Evolutionary conservation across 2,113 vertebrate genomes (phyloP).

Genomic region (Vimba vimba): DNA sequence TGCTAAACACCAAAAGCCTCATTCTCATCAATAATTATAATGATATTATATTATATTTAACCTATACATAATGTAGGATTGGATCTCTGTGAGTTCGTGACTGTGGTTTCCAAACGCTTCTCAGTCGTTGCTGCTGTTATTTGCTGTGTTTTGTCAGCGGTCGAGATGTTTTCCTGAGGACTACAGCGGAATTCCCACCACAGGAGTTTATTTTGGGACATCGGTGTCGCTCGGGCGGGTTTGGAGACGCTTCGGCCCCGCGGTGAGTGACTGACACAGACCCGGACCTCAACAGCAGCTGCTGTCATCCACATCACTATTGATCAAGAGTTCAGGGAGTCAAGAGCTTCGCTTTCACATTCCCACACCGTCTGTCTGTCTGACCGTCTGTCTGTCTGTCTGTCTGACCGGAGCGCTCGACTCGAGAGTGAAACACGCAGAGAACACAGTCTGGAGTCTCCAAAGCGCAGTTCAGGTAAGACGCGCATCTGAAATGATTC

Average conservation of each 20-base stretch:
- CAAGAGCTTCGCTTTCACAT: slow-evolving; percentile 3
- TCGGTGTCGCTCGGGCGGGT: neutral
- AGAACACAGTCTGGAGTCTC: neutral
- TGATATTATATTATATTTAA: too few species aligned
- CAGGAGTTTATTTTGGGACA: slow-evolving; percentile 38
- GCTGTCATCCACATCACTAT: slow-evolving; percentile 16
- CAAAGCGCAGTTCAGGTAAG: neutral
- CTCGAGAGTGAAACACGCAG: neutral
- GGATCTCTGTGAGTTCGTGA: neutral
- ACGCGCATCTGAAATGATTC: neutral
- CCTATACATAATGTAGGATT: too few species aligned
- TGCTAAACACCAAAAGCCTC: too few species aligned
- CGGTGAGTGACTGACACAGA: slow-evolving; percentile 35
- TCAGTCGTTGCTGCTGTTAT: neutral
- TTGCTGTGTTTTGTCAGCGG: neutral
- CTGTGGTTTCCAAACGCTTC: neutral
- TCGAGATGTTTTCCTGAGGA: slow-evolving; percentile 7
- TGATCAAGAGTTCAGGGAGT: slow-evolving; percentile 12
- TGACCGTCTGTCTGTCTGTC: neutral
- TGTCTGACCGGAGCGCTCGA: neutral
- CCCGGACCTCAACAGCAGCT: neutral
- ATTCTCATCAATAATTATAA: too few species aligned
- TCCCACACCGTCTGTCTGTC: neutral
- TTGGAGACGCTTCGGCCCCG: slow-evolving; percentile 7
- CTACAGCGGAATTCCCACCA: neutral